Base-by-base conservation (phyloP, 2,113 vertebrate species). In the Corythoichthys intestinalis region DNA sequence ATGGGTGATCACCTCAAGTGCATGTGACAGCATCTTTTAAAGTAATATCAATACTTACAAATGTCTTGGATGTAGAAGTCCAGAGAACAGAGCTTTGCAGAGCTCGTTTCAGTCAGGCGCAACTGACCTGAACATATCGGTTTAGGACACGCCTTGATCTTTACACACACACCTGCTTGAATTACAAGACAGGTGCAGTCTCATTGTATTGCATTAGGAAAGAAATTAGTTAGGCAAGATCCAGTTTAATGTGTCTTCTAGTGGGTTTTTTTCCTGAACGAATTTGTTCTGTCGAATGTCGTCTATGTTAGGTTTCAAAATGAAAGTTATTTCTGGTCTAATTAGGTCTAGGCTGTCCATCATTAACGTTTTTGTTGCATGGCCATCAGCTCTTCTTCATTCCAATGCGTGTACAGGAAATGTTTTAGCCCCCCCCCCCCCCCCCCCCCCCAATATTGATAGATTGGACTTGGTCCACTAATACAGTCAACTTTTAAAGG, bases 141-240 rank as follows among this genome's bases (percentile, higher is more conserved):
- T 60, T 8, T 11, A 79, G 67, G 53, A 78, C 83, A 79, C 81
- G 38, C 85, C 87, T 63, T 46, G n/a, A 13, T 34, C 13, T 58
- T 37, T 8, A 44, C 47, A 11, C 28, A 34, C 79, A 81, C 81
- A 86, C 82, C 85, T 80, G 82, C 39, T 66, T 17, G n/a, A 46
- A 34, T 14, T 38, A 49, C 48, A 50, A 15, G 13, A 3, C 14
- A 44, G 41, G 3, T 37, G 4, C 13, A 58, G 34, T 37, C 34
- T 58, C 20, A 4, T 56, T 56, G 4, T 4, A 58, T 6, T 35
- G 2, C 10, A 15, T 28, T 4, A 34, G 2, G 4, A 56, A 28
- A 56, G 20, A 10, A 56, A 56, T 34, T 34, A 11, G 53, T 56
- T 20, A 56, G 53, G 9, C 12, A 12, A 1, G 20, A 44, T 44